A percentile compares a stretch with the other conserved stretches of the same genome.
Evolutionary conservation across 2,113 vertebrate species (phyloP).

Genomic region (Zapus hudsonius): DNA sequence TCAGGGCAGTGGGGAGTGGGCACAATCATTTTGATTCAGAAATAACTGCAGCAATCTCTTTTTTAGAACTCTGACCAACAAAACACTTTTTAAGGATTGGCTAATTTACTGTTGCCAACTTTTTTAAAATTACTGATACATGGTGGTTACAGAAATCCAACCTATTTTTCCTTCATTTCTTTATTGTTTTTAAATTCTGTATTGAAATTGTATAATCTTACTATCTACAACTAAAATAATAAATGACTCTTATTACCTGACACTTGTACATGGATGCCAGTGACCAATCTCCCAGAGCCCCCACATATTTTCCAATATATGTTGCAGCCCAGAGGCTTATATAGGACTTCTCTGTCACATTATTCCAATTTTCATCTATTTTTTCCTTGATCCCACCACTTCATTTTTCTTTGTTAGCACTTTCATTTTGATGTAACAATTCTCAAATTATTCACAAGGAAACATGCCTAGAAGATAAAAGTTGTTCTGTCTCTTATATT

Average conservation of each 20-base stretch:
- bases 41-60: neutral
- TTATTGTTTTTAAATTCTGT: neutral
- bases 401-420: neutral
- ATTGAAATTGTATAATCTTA: neutral
- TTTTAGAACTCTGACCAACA: neutral
- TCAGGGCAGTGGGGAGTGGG: fast-evolving
- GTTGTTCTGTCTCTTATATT: conserved; percentile 1
- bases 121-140: conserved; percentile 6
- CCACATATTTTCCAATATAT: neutral
- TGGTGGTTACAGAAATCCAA: neutral
- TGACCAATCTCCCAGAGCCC: neutral
- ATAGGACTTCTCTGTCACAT: neutral
- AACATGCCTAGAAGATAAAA: neutral
- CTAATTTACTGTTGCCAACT: neutral
- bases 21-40: neutral
- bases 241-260: neutral
- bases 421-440: conserved; percentile 14
- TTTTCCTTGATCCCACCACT: neutral
- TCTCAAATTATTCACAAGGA: neutral
- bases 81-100: neutral
- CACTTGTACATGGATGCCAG: neutral
- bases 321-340: neutral
- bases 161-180: neutral
- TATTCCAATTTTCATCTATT: neutral
- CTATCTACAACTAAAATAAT: neutral